Conservation (phyloP, 2,113 vertebrate genomes). For the Miniopterus natalensis region DNA sequence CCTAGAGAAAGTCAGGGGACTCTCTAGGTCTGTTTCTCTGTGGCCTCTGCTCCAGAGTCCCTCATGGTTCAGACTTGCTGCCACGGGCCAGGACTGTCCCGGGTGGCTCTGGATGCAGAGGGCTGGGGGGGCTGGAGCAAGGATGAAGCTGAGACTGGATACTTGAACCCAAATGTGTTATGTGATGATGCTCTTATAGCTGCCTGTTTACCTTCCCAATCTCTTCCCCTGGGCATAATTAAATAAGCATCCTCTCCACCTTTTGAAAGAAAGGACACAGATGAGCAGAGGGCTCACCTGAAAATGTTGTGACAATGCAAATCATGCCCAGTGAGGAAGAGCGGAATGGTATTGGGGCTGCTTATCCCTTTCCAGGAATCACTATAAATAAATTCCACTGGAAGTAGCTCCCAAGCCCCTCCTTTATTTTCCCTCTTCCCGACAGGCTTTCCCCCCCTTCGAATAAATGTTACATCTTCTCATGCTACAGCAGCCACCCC, state of each 20-base stretch:
- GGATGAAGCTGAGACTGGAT: not conserved
- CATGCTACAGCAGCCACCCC: not conserved
- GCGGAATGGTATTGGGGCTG: not conserved
- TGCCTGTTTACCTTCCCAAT: not conserved
- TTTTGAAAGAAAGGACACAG: not conserved
- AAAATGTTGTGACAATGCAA: no score
- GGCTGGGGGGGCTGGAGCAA: no score
- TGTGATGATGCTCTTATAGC: not conserved
- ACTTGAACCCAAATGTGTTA: not conserved
- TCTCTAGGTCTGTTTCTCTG: not conserved
- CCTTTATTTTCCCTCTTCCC: not conserved
- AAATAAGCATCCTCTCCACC: accelerated
- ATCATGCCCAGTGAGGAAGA: not conserved
- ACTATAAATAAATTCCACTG: not conserved
- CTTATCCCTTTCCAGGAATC: not conserved
- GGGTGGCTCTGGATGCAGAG: not conserved
- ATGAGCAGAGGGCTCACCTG: not conserved
- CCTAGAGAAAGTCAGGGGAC: not conserved
- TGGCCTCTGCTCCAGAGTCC: not conserved
- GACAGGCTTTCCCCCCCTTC: not conserved
- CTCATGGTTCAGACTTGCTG: not conserved
- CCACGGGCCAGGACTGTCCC: no score
- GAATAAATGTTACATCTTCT: accelerated
- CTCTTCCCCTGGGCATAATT: not conserved
- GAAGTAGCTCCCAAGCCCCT: no score